These are phyloP conservation scores for Periophthalmodon schlosseri DNA, from an alignment of 2,113 vertebrate genomes.

Conservation along the genomic window DNA sequence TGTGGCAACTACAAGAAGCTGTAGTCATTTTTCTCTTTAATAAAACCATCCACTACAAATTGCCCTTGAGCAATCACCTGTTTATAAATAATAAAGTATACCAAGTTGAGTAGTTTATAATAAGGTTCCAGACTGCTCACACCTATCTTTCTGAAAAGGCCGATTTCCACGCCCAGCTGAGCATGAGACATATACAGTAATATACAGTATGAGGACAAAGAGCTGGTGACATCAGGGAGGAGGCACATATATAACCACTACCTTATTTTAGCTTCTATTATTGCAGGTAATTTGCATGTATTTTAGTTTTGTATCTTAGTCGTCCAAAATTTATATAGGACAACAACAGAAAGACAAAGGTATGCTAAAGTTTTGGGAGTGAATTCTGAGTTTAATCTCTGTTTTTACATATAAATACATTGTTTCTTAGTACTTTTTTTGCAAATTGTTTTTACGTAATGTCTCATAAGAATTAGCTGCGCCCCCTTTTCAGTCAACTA, in stretches of 20 bases:
- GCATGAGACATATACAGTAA: conserved; percentile 37
- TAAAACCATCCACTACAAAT: conserved; percentile 15
- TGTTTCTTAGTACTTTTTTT: no score
- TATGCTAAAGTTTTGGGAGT: no score
- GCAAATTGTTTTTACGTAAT: no score
- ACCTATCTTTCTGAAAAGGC: conserved; percentile 14
- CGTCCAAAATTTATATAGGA: no score
- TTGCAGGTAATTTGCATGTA: neutral
- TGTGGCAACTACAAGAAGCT: conserved; percentile 13
- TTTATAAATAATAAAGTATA: neutral
- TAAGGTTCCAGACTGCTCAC: conserved; percentile 7
- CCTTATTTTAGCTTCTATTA: neutral
- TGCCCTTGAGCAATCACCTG: conserved; percentile 4
- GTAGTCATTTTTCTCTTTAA: conserved; percentile 23
- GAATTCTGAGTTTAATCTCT: no score
- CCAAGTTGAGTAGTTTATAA: conserved; percentile 1
- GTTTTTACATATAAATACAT: no score
- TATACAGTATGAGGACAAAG: conserved; percentile 28
- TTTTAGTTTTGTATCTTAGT: no score
- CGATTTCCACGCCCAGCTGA: conserved; percentile 29
- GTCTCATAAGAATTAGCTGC: no score
- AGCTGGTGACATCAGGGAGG: conserved; percentile 8
- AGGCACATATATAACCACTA: neutral
- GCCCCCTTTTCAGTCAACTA: no score
- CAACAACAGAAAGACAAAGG: no score